Evolutionary conservation across 2,888 invertebrate species (phyloP).

Genomic region (Cerceris ruficornis): DNA sequence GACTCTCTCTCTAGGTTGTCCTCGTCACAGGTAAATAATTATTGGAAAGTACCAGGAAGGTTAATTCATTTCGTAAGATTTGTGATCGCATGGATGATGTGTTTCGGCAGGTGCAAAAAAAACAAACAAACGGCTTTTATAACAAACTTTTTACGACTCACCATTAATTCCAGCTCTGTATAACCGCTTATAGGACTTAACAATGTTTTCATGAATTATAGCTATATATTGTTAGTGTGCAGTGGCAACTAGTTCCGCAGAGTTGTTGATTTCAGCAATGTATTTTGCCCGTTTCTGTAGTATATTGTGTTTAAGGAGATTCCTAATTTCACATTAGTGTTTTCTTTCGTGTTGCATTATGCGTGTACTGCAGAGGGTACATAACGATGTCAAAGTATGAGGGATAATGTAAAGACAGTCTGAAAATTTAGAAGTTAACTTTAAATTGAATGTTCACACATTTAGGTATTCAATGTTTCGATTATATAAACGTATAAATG

Average conservation of each 20-base stretch:
- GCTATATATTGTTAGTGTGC: constrained; percentile 40
- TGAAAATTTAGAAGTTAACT: no score
- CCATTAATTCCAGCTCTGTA: constrained; percentile 31
- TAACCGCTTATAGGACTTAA: constrained; percentile 58
- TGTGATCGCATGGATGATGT: constrained; percentile 62
- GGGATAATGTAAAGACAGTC: background rate
- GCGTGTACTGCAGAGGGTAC: background rate
- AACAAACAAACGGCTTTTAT: constrained; percentile 43
- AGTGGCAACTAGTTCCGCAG: constrained; percentile 22
- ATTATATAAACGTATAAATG: no score
- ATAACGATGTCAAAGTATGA: constrained; percentile 7
- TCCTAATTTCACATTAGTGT: constrained; percentile 15
- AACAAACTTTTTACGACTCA: constrained; percentile 45
- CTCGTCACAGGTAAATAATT: constrained; percentile 78
- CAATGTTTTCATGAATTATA: constrained; percentile 35
- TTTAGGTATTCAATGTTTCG: no score
- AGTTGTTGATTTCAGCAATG: constrained; percentile 29
- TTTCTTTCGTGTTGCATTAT: background rate
- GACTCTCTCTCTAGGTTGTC: constrained; percentile 80
- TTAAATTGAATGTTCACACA: no score
- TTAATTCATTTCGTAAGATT: constrained; percentile 51
- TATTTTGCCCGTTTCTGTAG: constrained; percentile 27
- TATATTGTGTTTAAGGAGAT: constrained; percentile 26
- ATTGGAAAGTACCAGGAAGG: constrained; percentile 60
- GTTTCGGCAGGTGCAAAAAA: constrained; percentile 53